Evolutionary conservation across 2,113 vertebrate genomes (phyloP), one percentile per base, ranked within the genome.

Genomic region (Limnothrissa miodon): DNA sequence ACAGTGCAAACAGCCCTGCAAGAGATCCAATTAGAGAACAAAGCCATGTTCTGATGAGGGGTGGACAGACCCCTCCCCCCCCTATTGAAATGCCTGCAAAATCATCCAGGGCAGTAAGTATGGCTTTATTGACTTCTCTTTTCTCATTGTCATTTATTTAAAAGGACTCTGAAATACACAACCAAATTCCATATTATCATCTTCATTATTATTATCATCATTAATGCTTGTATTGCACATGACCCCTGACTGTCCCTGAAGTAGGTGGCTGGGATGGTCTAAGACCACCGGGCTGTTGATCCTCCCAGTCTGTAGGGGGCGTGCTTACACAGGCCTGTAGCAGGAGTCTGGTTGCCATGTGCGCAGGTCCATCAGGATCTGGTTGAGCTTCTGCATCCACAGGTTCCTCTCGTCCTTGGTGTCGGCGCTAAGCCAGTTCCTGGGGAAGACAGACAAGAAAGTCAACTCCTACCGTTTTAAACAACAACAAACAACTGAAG

Each of bases 401-500:
- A 98, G 94, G 51, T 97, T 98, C 82, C 98, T 94, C 42, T 99
- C 98, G 0, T 98, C 98, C 85, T 98, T 99, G 2, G 97, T 99
- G 90, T 99, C 98, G 0, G 98, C 98, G n/a, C 97, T 97, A 46
- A 99, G 92, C 98, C 98, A 99, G 92, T 99, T 98, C 90, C 98
- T 98, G 90, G 25, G 83, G n/a, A 86, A 10, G 85, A 7, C 78
- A 46, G 21, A 5, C 1, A n/a, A n/a, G 15, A 78, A 7, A 11
- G 10, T 48, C 46, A 48, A 48, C 46, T 15, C 46, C 46, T 11
- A 13, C 46, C 46, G 46, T 15, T 48, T 9, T 48, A 39, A 78
- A 45, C 66, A 21, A 15, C 33, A 33, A 33, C 4, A 56, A 56
- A 4, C 46, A 1, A 48, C 6, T 42, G 42, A 42, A 42, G 42